Evolutionary conservation across 2,888 invertebrate genomes (phyloP).

Genomic region (Myopa tessellatipennis): DNA sequence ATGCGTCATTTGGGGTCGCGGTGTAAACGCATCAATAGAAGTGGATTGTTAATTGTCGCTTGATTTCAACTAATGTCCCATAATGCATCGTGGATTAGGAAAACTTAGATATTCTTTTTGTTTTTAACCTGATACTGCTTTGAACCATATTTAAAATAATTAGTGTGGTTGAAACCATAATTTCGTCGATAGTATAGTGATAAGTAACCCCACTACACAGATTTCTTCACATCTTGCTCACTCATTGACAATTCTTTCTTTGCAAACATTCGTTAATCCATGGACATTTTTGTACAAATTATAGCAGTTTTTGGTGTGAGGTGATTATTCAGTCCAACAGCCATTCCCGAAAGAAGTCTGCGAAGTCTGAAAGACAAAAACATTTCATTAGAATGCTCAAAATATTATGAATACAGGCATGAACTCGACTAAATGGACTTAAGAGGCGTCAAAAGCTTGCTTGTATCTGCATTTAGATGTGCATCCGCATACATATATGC

Average conservation of each 20-base stretch:
- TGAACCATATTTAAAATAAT: too few species aligned
- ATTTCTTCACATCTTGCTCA: slow-evolving; percentile 21
- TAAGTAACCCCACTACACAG: background rate
- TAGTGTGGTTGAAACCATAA: background rate
- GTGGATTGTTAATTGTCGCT: too few species aligned
- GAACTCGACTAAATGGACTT: slow-evolving; percentile 5
- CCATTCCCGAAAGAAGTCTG: slow-evolving; percentile 45
- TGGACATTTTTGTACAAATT: slow-evolving; percentile 12
- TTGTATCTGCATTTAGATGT: background rate
- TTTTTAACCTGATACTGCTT: too few species aligned
- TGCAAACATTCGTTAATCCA: slow-evolving; percentile 26
- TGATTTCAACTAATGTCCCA: too few species aligned
- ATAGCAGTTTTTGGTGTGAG: slow-evolving; percentile 14
- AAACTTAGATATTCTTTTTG: too few species aligned
- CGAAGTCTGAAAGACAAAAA: slow-evolving; percentile 48
- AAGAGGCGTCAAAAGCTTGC: slow-evolving; percentile 1
- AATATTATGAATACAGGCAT: slow-evolving; percentile 7
- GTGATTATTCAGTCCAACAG: slow-evolving; percentile 39
- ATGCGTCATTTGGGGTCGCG: too few species aligned
- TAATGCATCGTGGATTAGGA: too few species aligned
- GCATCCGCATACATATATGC: background rate
- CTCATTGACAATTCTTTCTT: slow-evolving; percentile 14
- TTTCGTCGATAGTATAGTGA: slow-evolving; percentile 24
- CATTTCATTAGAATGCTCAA: slow-evolving; percentile 44
- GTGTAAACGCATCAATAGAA: too few species aligned